These are phyloP conservation scores for Remorina albescens DNA, from an alignment of 2,797 vertebrate genomes.

Conservation along the genomic window DNA sequence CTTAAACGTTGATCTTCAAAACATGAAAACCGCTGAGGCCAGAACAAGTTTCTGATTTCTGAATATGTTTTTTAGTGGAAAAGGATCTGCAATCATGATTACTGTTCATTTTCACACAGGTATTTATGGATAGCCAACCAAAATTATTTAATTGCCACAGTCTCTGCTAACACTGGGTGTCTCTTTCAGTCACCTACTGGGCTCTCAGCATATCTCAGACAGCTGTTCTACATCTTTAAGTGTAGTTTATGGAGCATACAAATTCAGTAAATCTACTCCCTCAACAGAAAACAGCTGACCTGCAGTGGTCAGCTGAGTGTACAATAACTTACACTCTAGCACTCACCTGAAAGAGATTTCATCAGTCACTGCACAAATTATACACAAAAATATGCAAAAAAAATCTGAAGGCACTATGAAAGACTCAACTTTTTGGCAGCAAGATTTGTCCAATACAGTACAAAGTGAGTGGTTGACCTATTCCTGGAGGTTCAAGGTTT, in stretches of 20 bases:
- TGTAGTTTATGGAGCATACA: slow-evolving; percentile 53
- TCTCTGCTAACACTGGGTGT: slow-evolving; percentile 5
- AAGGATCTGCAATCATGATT: not conserved
- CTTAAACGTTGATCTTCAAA: not conserved
- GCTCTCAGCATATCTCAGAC: slow-evolving; percentile 24
- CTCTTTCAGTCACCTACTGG: slow-evolving; percentile 38
- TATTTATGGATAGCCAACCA: not conserved
- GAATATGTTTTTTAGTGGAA: not conserved
- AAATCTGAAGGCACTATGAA: slow-evolving; percentile 15
- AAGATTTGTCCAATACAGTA: slow-evolving; percentile 4
- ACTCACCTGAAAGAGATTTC: slow-evolving; percentile 22
- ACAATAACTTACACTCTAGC: slow-evolving; percentile 6
- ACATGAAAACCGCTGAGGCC: not conserved
- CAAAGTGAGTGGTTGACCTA: slow-evolving; percentile 35
- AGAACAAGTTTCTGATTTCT: not conserved
- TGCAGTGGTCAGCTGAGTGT: slow-evolving; percentile 39
- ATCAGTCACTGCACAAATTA: slow-evolving; percentile 36
- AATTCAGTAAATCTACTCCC: slow-evolving; percentile 52
- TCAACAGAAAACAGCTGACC: slow-evolving; percentile 58
- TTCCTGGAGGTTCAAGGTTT: slow-evolving; percentile 8
- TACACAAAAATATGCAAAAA: slow-evolving; percentile 20
- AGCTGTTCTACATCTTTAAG: slow-evolving; percentile 46
- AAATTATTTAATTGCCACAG: slow-evolving; percentile 1
- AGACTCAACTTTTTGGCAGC: slow-evolving; percentile 4
- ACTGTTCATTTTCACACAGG: not conserved